Percentiles rank a stretch among this genome's conserved stretches.
phyloP scores from a whole-genome alignment of 23 tunicate genomes.

The Trididemnum miniatum region DNA sequence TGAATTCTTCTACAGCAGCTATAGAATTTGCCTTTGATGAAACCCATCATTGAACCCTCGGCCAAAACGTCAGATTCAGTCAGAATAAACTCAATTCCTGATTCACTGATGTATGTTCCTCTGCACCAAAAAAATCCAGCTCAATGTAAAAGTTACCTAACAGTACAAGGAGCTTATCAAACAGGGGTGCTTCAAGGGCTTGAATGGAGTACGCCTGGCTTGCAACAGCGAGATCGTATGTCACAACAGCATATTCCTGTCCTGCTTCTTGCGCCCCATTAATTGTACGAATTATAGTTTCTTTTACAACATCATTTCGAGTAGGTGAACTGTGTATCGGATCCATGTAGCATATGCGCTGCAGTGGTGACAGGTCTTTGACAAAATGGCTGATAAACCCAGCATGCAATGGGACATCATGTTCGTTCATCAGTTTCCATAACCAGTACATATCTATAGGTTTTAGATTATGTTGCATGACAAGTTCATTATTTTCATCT shows the following conservation, averaged over 20 bases:
- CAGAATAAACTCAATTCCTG: too few species aligned
- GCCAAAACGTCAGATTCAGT: too few species aligned
- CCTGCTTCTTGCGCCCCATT: not conserved
- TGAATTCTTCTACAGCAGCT: too few species aligned
- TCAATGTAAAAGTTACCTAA: constrained; percentile 13
- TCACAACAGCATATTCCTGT: constrained; percentile 2
- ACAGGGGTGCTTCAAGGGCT: not conserved
- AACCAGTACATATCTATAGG: too few species aligned
- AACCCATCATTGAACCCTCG: too few species aligned
- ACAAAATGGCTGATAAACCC: too few species aligned
- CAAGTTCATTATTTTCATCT: too few species aligned
- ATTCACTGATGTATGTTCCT: too few species aligned
- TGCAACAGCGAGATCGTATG: constrained; percentile 24
- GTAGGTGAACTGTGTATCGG: constrained; percentile 6
- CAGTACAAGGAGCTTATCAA: constrained; percentile 6
- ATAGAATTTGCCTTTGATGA: too few species aligned
- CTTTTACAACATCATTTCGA: constrained; percentile 6
- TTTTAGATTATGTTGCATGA: too few species aligned
- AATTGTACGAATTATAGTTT: constrained; percentile 13
- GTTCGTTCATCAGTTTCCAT: too few species aligned
- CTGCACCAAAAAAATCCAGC: not conserved
- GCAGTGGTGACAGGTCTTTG: not conserved
- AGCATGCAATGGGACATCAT: too few species aligned
- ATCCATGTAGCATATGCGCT: constrained; percentile 21
- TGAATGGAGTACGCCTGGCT: constrained; percentile 16